Percentiles rank a stretch among this genome's conserved stretches.
Evolutionary conservation across 2,888 invertebrate species (phyloP).

Genomic region (Eilema caniola): DNA sequence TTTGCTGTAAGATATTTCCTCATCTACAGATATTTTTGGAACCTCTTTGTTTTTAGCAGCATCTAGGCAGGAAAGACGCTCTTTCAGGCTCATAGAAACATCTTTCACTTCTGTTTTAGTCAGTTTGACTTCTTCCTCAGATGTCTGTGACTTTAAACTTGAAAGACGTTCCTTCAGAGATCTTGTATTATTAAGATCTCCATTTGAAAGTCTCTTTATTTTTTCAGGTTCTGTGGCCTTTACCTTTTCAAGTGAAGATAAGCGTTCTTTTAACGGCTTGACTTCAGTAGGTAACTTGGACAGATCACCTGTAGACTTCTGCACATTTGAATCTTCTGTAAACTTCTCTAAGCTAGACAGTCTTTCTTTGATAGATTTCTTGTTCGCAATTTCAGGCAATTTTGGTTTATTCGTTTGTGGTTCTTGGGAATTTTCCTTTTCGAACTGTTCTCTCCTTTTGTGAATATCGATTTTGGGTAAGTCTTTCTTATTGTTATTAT

Average conservation of each 20-base stretch:
- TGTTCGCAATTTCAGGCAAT: conserved; percentile 88
- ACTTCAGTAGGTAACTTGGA: conserved; percentile 87
- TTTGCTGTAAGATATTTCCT: conserved; percentile 65
- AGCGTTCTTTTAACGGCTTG: conserved; percentile 88
- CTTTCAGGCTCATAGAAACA: conserved; percentile 84
- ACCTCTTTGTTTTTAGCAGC: conserved; percentile 82
- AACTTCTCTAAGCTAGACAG: conserved; percentile 90
- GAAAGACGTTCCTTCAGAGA: conserved; percentile 83
- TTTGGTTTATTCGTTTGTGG: conserved; percentile 83
- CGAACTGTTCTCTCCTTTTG: conserved; percentile 94
- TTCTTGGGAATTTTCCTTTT: conserved; percentile 88
- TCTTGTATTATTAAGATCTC: conserved; percentile 75
- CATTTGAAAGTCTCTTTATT: conserved; percentile 78
- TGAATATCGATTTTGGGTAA: conserved; percentile 93
- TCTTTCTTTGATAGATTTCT: conserved; percentile 91
- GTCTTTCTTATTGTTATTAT: conserved; percentile 84
- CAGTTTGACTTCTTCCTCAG: conserved; percentile 76
- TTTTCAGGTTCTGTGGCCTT: conserved; percentile 82
- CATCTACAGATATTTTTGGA: conserved; percentile 78
- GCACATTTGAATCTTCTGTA: conserved; percentile 84
- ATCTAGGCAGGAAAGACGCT: conserved; percentile 84
- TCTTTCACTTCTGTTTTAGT: conserved; percentile 79
- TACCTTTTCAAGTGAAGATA: conserved; percentile 88
- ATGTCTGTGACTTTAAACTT: conserved; percentile 79
- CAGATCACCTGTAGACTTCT: conserved; percentile 81